Evolutionary conservation across 2,113 vertebrate species (phyloP).

Genomic region (Crotalus horridus): DNA sequence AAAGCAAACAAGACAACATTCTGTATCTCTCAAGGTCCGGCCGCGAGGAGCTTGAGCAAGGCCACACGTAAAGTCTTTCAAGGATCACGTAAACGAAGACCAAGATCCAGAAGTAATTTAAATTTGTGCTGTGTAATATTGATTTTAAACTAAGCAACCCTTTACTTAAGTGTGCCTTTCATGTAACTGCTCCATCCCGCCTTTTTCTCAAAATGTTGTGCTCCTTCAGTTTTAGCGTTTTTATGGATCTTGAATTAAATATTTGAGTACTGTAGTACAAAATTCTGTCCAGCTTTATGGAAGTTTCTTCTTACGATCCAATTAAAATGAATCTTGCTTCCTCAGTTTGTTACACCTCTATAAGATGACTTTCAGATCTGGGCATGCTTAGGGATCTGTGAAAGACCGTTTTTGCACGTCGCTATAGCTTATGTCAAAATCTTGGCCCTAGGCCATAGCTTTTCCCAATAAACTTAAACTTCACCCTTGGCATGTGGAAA

Average conservation of each 20-base stretch:
- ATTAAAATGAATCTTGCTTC: conserved; percentile 35
- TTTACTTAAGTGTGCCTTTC: conserved; percentile 43
- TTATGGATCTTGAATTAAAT: conserved; percentile 49
- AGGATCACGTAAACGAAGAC: conserved; percentile 66
- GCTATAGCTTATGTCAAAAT: not conserved
- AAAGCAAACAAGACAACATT: conserved; percentile 46
- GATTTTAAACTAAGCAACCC: conserved; percentile 49
- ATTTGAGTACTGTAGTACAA: conserved; percentile 50
- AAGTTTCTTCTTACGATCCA: conserved; percentile 44
- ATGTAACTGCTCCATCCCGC: conserved; percentile 38
- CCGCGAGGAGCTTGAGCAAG: conserved; percentile 64
- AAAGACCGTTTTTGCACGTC: not conserved
- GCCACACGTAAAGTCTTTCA: conserved; percentile 62
- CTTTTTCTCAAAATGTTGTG: conserved; percentile 47
- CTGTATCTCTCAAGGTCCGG: conserved; percentile 65
- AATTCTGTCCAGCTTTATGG: conserved; percentile 52
- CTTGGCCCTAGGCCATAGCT: conserved; percentile 32
- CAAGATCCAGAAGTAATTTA: conserved; percentile 70
- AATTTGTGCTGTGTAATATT: conserved; percentile 57
- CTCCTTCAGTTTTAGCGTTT: conserved; percentile 46
- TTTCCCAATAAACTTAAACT: conserved; percentile 14
- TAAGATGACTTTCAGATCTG: conserved; percentile 60
- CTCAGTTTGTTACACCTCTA: conserved; percentile 41
- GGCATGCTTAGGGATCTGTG: conserved; percentile 52
- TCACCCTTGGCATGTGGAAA: conserved; percentile 27